Percentiles rank a stretch among this genome's conserved stretches.
phyloP scores from a whole-genome alignment of 2,888 invertebrate species.

The Acleris emargana region DNA sequence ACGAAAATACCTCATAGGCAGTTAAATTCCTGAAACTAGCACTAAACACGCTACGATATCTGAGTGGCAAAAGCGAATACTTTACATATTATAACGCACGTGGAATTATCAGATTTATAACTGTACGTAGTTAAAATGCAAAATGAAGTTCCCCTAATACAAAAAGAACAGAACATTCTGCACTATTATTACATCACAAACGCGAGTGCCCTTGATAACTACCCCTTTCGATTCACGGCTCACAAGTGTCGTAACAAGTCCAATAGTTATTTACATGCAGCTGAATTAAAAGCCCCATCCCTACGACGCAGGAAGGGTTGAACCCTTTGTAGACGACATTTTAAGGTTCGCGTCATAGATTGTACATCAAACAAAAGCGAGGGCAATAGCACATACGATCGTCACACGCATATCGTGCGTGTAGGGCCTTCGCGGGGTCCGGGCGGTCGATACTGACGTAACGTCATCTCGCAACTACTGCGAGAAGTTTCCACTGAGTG shows the following conservation, averaged over 20 bases:
- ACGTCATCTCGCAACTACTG: slow-evolving; percentile 65
- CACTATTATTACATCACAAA: slow-evolving; percentile 78
- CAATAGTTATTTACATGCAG: slow-evolving; percentile 81
- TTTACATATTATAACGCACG: slow-evolving; percentile 16
- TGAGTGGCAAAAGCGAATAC: not conserved
- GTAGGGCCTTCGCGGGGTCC: slow-evolving; percentile 45
- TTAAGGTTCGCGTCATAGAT: slow-evolving; percentile 67
- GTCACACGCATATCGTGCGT: slow-evolving; percentile 56
- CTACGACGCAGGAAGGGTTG: slow-evolving; percentile 72
- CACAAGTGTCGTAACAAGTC: slow-evolving; percentile 81
- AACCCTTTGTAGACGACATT: slow-evolving; percentile 75
- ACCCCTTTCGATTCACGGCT: slow-evolving; percentile 71
- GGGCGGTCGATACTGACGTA: slow-evolving; percentile 73
- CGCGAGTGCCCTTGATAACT: slow-evolving; percentile 78
- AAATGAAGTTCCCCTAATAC: slow-evolving; percentile 58
- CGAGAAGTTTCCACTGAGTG: slow-evolving; percentile 47
- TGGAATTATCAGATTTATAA: slow-evolving; percentile 37
- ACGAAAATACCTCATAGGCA: slow-evolving; percentile 16
- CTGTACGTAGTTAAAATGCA: slow-evolving; percentile 46
- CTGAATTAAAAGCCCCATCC: slow-evolving; percentile 79
- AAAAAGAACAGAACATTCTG: slow-evolving; percentile 67
- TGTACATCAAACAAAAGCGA: slow-evolving; percentile 62
- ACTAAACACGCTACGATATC: not conserved
- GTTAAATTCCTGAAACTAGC: not conserved
- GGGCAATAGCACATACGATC: slow-evolving; percentile 63